Evolutionary conservation across 2,888 invertebrate species (phyloP), one percentile per base, ranked within the genome.

Genomic region (Eudasyphora cyanicolor): DNA sequence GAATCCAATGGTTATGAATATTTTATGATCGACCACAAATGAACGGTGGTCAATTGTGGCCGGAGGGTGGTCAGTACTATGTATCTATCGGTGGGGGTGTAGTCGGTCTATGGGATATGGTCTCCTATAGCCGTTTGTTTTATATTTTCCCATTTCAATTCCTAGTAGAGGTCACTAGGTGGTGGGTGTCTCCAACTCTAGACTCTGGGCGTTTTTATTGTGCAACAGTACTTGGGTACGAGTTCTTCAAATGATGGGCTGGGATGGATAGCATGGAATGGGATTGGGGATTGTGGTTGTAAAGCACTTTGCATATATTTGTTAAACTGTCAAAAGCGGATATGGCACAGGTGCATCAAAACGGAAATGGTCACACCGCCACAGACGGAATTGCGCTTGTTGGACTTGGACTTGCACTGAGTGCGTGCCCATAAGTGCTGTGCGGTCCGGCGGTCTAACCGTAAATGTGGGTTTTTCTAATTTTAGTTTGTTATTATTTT

Each of bases 91-190:
- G n/a, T n/a, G n/a, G n/a, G n/a, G n/a, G n/a, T 76, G 24, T 76
- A 54, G 57, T 62, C 57, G 64, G 71, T 79, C 42, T 71, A 60
- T 79, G 64, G 29, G n/a, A n/a, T n/a, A 5, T 17, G 0, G 73
- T 67, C 32, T 10, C 21, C 38, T 29, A 29, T 70, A 42, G n/a
- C 49, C 57, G 32, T 35, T 24, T 67, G 32, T 14, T 70, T n/a
- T n/a, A n/a, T n/a, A n/a, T n/a, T n/a, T n/a, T 76, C 49, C 21
- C 42, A 74, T 79, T 74, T 82, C 73, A 78, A 35, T 82, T 84
- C 76, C 76, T 69, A 82, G 85, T 85, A 79, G 85, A 86, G 87
- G 87, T 87, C 86, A 86, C 86, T 86, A 84, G 87, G 87, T 87
- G 87, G 86, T 87, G 86, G 86, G 85, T 82, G 87, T 85, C 73